These are phyloP conservation scores for Synanthedon myopaeformis DNA, from an alignment of 2,888 invertebrate species.

Conservation along the genomic window DNA sequence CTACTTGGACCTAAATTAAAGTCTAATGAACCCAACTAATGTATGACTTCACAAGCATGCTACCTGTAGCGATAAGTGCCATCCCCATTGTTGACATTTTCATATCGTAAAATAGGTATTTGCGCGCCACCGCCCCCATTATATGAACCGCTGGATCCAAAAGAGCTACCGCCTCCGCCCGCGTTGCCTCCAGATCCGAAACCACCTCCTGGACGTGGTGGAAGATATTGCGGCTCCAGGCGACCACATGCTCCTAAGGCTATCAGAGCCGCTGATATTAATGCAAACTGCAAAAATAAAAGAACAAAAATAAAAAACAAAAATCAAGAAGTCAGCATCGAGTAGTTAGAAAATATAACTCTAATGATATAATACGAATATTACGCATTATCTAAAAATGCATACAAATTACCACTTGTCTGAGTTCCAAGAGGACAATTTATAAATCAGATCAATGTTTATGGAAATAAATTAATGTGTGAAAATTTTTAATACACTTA, in stretches of 20 bases:
- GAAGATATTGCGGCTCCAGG: constrained; percentile 38
- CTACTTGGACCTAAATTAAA: no score
- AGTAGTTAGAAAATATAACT: no score
- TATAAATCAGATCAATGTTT: no score
- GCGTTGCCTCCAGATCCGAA: constrained; percentile 19
- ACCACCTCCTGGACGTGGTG: constrained; percentile 25
- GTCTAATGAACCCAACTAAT: no score
- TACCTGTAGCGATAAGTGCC: constrained; percentile 75
- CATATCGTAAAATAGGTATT: constrained; percentile 72
- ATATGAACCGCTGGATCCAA: constrained; percentile 18
- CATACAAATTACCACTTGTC: no score
- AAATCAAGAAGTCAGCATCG: no score
- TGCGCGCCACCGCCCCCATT: constrained; percentile 42
- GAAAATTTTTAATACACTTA: no score
- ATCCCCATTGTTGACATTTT: constrained; percentile 75
- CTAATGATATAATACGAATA: no score
- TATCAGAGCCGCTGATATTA: constrained; percentile 32
- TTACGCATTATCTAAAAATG: no score
- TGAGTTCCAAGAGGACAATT: no score
- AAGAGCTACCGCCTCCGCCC: constrained; percentile 17
- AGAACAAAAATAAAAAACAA: neutral
- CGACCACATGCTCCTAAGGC: constrained; percentile 44
- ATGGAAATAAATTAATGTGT: no score
- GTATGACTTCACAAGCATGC: constrained; percentile 7
- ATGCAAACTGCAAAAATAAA: constrained; percentile 11